Evolutionary conservation across 2,888 invertebrate species (phyloP), one percentile per base, ranked within the genome.

Genomic region (Trachelus troglodyta): DNA sequence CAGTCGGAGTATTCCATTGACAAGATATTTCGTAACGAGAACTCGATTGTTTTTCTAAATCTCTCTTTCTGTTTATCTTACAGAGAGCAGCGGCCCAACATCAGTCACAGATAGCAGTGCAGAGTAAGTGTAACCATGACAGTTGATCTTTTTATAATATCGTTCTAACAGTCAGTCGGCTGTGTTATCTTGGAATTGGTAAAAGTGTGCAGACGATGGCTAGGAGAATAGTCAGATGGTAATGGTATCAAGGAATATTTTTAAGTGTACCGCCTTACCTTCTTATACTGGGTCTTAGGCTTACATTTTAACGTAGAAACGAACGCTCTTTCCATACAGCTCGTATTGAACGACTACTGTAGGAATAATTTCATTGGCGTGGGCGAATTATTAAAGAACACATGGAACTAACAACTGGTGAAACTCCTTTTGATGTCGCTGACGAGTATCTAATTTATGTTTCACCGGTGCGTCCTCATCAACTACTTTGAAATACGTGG

Each of bases 1-100:
- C 56, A 9, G 9, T 9, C 56, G 6, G 23, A 9, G 56, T 23
- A 56, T 56, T 56, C 23, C 15, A 2, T 56, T 23, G 56, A 56
- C 56, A 23, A 2, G 56, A 56, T 23, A 56, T 56, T 23, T 56
- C 23, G 56, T 23, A 56, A 56, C 15, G 56, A 56, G 56, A 71
- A 71, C 31, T 31, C 31, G 11, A 71, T 71, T 71, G 31, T 23
- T 56, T 56, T 6, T 56, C 56, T 56, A 56, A 56, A 56, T 35
- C 56, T 56, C 56, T 56, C 9, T 23, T 87, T 88, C 89, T 88
- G 89, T 90, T 91, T 91, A 90, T 86, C 88, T 94, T 94, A 82
- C 94, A 96, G 95, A 95, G 94, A 92, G 94, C 94, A 89, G 93
- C 94, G 84, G 93, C 94, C 82, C 95, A 94, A 82, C 94, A 95